phyloP scores from a whole-genome alignment of 2,797 vertebrate species.

The Oceanodroma leucorhoa region DNA sequence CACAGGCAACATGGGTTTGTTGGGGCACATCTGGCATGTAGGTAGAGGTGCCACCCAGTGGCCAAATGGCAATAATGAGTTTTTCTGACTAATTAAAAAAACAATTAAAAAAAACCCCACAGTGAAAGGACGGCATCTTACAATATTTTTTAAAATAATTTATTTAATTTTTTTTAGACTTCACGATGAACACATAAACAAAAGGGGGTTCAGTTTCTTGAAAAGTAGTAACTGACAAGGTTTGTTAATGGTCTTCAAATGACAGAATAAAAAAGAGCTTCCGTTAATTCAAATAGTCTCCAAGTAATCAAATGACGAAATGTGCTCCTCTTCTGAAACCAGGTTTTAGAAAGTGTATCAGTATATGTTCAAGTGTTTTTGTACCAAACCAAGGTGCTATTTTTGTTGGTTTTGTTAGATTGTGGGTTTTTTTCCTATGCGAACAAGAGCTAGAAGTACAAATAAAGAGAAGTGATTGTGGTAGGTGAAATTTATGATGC shows the following conservation, averaged over 20 bases:
- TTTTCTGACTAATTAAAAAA: background rate
- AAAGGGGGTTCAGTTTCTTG: background rate
- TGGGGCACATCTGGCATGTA: background rate
- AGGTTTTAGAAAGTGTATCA: background rate
- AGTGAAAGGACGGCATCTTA: background rate
- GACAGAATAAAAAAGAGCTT: background rate
- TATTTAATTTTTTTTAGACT: background rate
- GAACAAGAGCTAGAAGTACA: background rate
- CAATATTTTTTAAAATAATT: background rate
- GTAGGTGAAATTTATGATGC: background rate
- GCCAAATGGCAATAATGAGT: background rate
- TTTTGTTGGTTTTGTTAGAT: background rate
- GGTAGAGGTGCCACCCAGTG: constrained; percentile 55
- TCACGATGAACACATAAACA: background rate
- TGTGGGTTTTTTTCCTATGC: background rate
- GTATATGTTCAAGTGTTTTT: background rate
- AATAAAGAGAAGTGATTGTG: background rate
- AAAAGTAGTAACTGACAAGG: background rate
- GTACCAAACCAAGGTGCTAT: background rate
- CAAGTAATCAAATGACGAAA: background rate
- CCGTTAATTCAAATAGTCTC: background rate
- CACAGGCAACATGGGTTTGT: background rate
- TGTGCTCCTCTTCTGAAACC: background rate
- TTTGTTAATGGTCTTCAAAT: background rate
- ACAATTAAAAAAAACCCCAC: fast-evolving